Evolutionary conservation across 2,113 vertebrate species (phyloP).

Genomic region (Platysternon megacephalum): DNA sequence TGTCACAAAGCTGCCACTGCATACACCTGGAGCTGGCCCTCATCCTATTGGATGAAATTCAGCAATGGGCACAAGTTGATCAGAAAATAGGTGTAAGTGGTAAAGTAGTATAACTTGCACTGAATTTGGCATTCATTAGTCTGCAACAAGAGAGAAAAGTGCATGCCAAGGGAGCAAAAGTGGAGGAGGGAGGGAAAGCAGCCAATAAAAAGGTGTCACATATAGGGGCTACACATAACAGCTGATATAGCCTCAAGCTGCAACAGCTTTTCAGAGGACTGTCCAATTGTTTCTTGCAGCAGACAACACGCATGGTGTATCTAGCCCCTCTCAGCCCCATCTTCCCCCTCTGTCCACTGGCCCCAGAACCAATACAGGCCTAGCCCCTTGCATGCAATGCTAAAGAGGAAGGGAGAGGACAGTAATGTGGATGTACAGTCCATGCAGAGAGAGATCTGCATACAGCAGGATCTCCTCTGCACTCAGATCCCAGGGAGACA

Average conservation of each 20-base stretch:
- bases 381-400: not conserved
- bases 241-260: not conserved
- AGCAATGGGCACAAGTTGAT: constrained; percentile 32
- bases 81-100: constrained; percentile 40
- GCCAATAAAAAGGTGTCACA: not conserved
- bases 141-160: constrained; percentile 17
- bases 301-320: accelerated
- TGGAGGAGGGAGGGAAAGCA: not conserved
- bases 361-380: not conserved
- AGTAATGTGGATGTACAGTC: not conserved
- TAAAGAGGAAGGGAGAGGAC: not conserved
- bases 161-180: constrained; percentile 19
- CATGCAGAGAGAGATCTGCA: not conserved
- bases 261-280: not conserved
- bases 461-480: not conserved
- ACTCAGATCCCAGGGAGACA: not conserved
- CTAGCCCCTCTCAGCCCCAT: not conserved
- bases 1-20: constrained; percentile 35
- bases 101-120: constrained; percentile 34
- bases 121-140: constrained; percentile 38
- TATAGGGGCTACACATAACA: not conserved
- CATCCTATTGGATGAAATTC: constrained; percentile 61
- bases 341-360: not conserved
- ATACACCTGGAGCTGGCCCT: constrained; percentile 29
- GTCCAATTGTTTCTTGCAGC: not conserved